These are phyloP conservation scores for Antennarius maculatus DNA, from an alignment of 2,797 vertebrate species.

Conservation along the genomic window DNA sequence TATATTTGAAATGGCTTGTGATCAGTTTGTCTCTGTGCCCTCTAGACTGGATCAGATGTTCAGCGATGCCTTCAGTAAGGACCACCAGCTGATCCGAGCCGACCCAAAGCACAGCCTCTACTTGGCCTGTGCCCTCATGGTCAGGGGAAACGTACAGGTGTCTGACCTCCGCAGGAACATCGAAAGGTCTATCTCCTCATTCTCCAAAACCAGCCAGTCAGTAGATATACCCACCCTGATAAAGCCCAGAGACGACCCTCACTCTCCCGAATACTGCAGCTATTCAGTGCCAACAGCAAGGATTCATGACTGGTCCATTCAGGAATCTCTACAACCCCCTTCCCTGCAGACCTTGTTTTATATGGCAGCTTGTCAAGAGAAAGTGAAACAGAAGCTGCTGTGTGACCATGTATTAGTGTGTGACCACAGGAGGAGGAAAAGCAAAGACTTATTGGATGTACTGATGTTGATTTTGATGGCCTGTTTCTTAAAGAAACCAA, in stretches of 20 bases:
- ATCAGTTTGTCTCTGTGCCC: not conserved
- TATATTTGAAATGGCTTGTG: not conserved
- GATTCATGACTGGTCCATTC: constrained; percentile 54
- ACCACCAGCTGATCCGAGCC: constrained; percentile 91
- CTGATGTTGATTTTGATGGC: not conserved
- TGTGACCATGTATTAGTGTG: constrained; percentile 36
- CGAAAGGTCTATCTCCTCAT: constrained; percentile 83
- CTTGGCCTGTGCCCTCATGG: constrained; percentile 93
- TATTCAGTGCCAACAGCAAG: constrained; percentile 47
- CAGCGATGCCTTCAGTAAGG: constrained; percentile 94
- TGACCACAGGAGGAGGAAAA: constrained; percentile 22
- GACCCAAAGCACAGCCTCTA: constrained; percentile 92
- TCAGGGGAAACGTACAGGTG: constrained; percentile 92
- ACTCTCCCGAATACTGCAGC: constrained; percentile 33
- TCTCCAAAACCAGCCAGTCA: not conserved
- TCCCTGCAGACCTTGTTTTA: constrained; percentile 33
- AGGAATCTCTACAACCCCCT: constrained; percentile 7
- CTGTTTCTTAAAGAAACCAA: no score
- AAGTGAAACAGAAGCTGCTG: constrained; percentile 35
- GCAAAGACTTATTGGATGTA: not conserved
- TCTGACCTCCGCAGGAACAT: constrained; percentile 97
- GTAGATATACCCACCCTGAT: constrained; percentile 1
- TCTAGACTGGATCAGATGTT: constrained; percentile 96
- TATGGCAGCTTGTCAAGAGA: constrained; percentile 36
- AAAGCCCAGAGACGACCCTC: constrained; percentile 33